Base-by-base conservation (phyloP, 2,797 vertebrate species). In the Rhinophrynus dorsalis region DNA sequence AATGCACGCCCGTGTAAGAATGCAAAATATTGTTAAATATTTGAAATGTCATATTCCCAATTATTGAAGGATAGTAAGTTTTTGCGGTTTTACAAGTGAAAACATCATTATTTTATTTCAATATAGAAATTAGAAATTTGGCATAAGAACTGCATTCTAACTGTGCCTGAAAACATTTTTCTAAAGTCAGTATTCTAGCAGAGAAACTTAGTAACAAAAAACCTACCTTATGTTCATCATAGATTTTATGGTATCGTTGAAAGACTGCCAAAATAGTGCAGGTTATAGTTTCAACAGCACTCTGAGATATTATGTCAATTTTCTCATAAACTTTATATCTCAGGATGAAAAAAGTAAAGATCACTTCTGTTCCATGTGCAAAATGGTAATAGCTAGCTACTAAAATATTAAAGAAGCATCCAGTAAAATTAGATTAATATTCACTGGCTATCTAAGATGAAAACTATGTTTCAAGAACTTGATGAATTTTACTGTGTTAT, bases 401-500 rank as follows among this genome's bases (percentile, higher is more conserved):
- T 61, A 30, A 81, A 81, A 79, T 78, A 77, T 74, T 66, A 69
- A 55, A 62, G 63, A 77, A 2, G 8, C 7, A 57, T 42, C 40
- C 35, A 74, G 72, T 75, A 74, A 11, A 79, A 73, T 35, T 74
- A 79, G 77, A 44, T 60, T 1, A 0, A 5, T 75, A 42, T 71
- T 75, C 76, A 75, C 27, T 60, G 24, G 30, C 37, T 42, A 42
- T 55, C 48, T 30, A 27, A 15, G n/a, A 45, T 62, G 4, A 54
- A 58, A 72, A 51, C 32, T 11, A 17, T 15, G 15, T 44, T 73
- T 60, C 35, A 66, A 35, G 7, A 51, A 40, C 17, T 20, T 23
- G 29, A 59, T 2, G 26, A 59, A 26, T 72, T 24, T 32, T 65
- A 62, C 54, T 20, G 23, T 62, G 17, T 21, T 13, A 13, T 20